Conservation (phyloP, 2,797 vertebrate species). For the Anisognathus igniventris region DNA sequence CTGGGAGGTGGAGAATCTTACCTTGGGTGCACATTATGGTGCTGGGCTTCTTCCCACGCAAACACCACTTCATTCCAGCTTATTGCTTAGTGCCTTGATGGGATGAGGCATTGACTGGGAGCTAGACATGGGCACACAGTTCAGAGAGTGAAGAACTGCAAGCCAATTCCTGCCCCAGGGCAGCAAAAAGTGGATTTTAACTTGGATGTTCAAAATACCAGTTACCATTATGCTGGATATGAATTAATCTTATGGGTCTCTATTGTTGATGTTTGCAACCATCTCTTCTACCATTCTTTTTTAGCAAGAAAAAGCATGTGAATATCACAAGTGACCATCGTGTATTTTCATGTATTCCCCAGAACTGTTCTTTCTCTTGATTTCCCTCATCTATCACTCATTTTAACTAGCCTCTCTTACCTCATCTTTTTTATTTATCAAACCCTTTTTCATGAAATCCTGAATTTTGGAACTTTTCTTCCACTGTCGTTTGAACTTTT, state of each 20-base stretch:
- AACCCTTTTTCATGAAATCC: not conserved
- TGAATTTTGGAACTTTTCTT: not conserved
- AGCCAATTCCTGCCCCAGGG: not conserved
- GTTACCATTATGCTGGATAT: not conserved
- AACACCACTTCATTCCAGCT: not conserved
- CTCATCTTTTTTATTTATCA: not conserved
- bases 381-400: not conserved
- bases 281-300: not conserved
- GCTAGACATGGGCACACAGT: not conserved
- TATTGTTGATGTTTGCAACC: not conserved
- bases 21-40: rapidly evolving
- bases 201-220: not conserved
- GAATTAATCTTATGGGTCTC: not conserved
- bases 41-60: not conserved
- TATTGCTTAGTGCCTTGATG: not conserved
- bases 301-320: not conserved
- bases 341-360: not conserved
- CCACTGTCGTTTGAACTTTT: not conserved
- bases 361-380: not conserved
- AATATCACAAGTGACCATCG: not conserved
- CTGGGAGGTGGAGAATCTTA: not conserved
- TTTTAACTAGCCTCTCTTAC: not conserved
- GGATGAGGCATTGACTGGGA: not conserved
- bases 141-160: not conserved
- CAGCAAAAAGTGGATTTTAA: not conserved